These are phyloP conservation scores for Glaucopsyche alexis DNA, from an alignment of 2,888 invertebrate genomes.

Conservation along the genomic window DNA sequence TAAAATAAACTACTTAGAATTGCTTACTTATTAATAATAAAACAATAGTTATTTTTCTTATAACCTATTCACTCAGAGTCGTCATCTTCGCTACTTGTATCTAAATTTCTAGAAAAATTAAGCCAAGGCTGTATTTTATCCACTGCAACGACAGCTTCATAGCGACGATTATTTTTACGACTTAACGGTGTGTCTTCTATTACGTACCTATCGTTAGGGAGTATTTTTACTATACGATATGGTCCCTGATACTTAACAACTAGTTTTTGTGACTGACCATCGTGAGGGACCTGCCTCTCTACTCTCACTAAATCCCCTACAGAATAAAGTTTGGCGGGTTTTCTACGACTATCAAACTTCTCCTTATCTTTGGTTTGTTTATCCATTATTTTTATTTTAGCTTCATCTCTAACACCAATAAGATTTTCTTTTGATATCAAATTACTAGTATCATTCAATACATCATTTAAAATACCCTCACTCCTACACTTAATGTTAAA, in stretches of 20 bases:
- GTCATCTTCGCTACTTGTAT: too few species aligned
- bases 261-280: conserved; percentile 40
- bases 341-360: conserved; percentile 35
- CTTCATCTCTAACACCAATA: conserved; percentile 31
- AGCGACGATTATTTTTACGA: conserved; percentile 35
- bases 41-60: too few species aligned
- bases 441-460: conserved; percentile 31
- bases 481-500: conserved; percentile 29
- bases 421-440: neutral
- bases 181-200: conserved; percentile 37
- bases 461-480: conserved; percentile 29
- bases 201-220: conserved; percentile 34
- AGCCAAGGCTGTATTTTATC: conserved; percentile 40
- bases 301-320: conserved; percentile 38
- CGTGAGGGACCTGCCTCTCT: conserved; percentile 37
- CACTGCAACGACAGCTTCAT: conserved; percentile 39
- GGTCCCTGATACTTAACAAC: conserved; percentile 39
- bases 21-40: too few species aligned
- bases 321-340: conserved; percentile 30
- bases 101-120: conserved; percentile 31
- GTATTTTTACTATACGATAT: conserved; percentile 37
- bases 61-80: too few species aligned
- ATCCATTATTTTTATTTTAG: conserved; percentile 29
- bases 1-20: too few species aligned
- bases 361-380: conserved; percentile 35